Evolutionary conservation across 2,113 vertebrate species (phyloP).

Genomic region (Uropsilus gracilis): DNA sequence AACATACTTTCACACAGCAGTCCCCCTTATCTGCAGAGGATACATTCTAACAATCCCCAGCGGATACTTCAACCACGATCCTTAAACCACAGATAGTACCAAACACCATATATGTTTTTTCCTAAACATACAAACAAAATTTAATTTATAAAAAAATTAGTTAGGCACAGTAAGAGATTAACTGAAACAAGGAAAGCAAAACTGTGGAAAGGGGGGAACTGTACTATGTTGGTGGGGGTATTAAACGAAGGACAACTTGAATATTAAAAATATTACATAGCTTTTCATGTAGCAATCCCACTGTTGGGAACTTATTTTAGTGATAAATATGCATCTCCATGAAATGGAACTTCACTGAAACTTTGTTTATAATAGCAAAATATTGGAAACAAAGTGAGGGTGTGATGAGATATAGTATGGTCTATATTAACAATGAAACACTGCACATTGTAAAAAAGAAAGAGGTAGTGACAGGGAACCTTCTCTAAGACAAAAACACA

Average conservation of each 20-base stretch:
- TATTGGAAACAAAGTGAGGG: background rate
- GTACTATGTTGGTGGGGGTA: no score
- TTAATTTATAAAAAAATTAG: background rate
- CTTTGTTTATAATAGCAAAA: slow-evolving; percentile 14
- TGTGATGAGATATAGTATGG: background rate
- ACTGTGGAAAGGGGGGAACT: no score
- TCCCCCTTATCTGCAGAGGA: background rate
- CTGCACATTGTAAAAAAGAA: background rate
- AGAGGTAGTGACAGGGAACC: background rate
- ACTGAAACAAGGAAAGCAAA: no score
- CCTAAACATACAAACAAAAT: background rate
- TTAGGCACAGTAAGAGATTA: background rate
- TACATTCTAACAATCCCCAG: background rate
- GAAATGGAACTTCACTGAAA: background rate
- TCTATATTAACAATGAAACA: background rate
- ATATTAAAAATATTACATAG: background rate
- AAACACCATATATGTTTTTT: background rate
- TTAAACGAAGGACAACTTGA: background rate
- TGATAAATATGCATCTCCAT: slow-evolving; percentile 12
- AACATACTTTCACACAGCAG: background rate
- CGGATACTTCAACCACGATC: no score
- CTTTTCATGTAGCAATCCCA: background rate
- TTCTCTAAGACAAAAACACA: background rate
- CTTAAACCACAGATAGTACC: background rate
- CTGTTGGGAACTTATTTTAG: background rate